Evolutionary conservation across 2,888 invertebrate species (phyloP).

Genomic region (Molorchus minor): DNA sequence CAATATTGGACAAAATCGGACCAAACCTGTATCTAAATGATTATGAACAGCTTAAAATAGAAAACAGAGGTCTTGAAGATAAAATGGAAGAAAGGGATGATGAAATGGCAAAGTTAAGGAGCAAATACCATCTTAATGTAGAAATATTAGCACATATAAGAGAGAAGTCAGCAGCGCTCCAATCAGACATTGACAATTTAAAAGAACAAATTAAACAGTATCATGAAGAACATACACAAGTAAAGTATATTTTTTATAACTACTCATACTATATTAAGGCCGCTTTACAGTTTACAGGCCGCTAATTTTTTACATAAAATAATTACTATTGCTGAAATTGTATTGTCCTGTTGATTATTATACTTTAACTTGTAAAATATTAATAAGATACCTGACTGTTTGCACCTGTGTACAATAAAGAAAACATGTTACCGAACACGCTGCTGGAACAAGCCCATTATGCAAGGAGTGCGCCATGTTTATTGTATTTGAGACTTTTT

Average conservation of each 20-base stretch:
- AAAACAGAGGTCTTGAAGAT: conserved; percentile 65
- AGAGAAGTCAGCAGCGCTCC: conserved; percentile 64
- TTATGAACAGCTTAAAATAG: conserved; percentile 67
- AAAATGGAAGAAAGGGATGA: conserved; percentile 68
- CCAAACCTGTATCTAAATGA: conserved; percentile 65
- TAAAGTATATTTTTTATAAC: background rate
- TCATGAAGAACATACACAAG: background rate
- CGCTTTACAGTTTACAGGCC: too few relatives aligned
- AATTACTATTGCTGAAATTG: too few relatives aligned
- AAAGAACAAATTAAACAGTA: conserved; percentile 41
- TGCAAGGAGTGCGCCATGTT: too few relatives aligned
- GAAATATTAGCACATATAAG: conserved; percentile 65
- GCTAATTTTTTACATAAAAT: too few relatives aligned
- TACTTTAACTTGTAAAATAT: too few relatives aligned
- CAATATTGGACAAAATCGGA: conserved; percentile 62
- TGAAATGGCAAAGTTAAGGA: conserved; percentile 63
- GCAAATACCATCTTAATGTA: conserved; percentile 64
- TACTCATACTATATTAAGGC: background rate
- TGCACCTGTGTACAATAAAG: too few relatives aligned
- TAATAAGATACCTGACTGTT: too few relatives aligned
- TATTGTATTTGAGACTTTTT: too few relatives aligned
- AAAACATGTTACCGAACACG: too few relatives aligned
- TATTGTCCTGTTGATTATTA: too few relatives aligned
- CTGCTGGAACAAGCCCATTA: too few relatives aligned
- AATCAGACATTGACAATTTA: conserved; percentile 52